phyloP scores from a whole-genome alignment of 2,113 vertebrate genomes.

The Oryzias melastigma region DNA sequence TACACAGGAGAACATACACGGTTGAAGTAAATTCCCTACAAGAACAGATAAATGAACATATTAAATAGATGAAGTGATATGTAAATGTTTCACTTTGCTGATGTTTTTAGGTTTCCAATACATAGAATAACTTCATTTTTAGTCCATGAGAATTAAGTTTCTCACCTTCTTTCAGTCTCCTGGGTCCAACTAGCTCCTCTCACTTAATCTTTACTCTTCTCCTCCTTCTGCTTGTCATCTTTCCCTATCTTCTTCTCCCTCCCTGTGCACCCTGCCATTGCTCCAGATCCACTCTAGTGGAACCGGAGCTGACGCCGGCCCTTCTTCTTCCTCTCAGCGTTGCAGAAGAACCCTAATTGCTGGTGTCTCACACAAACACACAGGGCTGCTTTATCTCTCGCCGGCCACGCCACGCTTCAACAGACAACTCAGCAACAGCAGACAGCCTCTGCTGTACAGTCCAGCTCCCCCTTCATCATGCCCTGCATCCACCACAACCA shows the following conservation, averaged over 20 bases:
- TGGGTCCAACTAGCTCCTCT: slow-evolving; percentile 14
- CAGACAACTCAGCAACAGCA: slow-evolving; percentile 44
- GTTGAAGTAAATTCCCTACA: too few relatives aligned
- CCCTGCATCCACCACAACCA: slow-evolving; percentile 41
- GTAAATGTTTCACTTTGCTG: not conserved
- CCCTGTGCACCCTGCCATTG: slow-evolving; percentile 22
- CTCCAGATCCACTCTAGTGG: slow-evolving; percentile 34
- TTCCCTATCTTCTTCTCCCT: slow-evolving; percentile 14
- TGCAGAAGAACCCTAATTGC: slow-evolving; percentile 62
- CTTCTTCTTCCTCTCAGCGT: slow-evolving; percentile 47
- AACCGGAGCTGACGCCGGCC: slow-evolving; percentile 55
- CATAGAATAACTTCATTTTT: slow-evolving; percentile 17
- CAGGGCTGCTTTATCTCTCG: slow-evolving; percentile 59
- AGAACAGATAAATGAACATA: too few relatives aligned
- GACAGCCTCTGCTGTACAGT: slow-evolving; percentile 31
- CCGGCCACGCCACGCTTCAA: slow-evolving; percentile 51
- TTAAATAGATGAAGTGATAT: too few relatives aligned
- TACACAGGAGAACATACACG: too few relatives aligned
- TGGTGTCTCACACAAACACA: slow-evolving; percentile 61
- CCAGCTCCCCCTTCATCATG: slow-evolving; percentile 25
- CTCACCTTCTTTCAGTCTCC: slow-evolving; percentile 19
- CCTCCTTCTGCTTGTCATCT: slow-evolving; percentile 20
- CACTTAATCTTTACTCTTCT: slow-evolving; percentile 20
- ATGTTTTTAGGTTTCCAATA: slow-evolving; percentile 7
- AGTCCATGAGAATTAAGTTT: slow-evolving; percentile 31